Evolutionary conservation across 2,113 vertebrate species (phyloP), one percentile per base, ranked within the genome.

Genomic region (Halichoeres trimaculatus): DNA sequence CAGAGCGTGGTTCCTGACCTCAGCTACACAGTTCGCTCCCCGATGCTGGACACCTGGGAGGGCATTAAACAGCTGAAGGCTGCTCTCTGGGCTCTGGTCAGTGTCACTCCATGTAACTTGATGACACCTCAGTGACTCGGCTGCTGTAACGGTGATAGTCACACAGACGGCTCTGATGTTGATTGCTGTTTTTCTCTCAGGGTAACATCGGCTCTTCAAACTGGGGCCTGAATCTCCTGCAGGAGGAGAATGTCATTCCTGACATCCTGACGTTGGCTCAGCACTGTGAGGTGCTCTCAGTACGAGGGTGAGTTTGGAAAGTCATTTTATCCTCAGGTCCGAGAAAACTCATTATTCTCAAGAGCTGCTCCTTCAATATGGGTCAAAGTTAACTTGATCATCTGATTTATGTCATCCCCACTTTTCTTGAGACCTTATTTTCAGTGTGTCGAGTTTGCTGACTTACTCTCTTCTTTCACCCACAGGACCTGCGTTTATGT

Each of bases 191-290:
- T 36, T 93, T 88, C 26, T 7, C 58, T 16, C 75, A 99, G 98
- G 98, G 96, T 54, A 98, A 99, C 91, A 97, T 99, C 47, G 98
- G 98, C 74, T 98, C 98, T 35, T 99, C 98, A 7, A 99, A 98
- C 60, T 99, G 98, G 98, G 98, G 98, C 76, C 94, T 99, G 63
- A 99, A 99, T 89, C 94, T 99, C 79, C 96, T 99, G 77, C 97
- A 98, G 75, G 98, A 99, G 84, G 98, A 99, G 92, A 99, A 99
- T 76, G 96, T 99, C 62, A 96, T 99, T 87, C 97, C 97, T 50
- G 97, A 99, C 89, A 97, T 99, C 79, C 91, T 99, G 34, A 81
- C 94, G 10, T 91, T 99, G 90, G 97, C 97, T 23, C 96, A 97
- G 48, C 95, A 98, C 56, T 99, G 97, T 90, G 97, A 99, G 62